Percentiles rank a stretch among this genome's conserved stretches.
Conservation (phyloP, 2,888 invertebrate species). For the Deilephila porcellus region DNA sequence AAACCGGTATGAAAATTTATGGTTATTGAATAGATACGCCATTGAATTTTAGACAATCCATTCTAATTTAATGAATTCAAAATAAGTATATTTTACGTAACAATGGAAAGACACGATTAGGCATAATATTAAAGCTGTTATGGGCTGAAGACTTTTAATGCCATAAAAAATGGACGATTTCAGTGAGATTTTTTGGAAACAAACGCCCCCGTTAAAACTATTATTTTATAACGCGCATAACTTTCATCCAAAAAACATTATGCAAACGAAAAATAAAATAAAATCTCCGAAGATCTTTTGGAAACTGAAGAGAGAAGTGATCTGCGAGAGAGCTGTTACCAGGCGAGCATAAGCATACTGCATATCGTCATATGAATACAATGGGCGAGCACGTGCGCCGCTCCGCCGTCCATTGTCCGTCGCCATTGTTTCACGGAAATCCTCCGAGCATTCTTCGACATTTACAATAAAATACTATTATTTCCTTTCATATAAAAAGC, state of each 20-base stretch:
- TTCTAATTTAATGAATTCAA: too few species aligned
- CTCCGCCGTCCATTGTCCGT: conserved; percentile 70
- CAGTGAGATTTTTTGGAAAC: too few species aligned
- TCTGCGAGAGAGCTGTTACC: conserved; percentile 11
- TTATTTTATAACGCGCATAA: too few species aligned
- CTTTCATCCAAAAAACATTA: too few species aligned
- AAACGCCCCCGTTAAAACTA: too few species aligned
- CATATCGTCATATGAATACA: conserved; percentile 69
- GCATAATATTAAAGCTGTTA: too few species aligned
- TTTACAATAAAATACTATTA: conserved; percentile 53
- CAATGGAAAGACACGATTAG: too few species aligned
- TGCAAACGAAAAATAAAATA: neutral
- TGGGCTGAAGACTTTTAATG: too few species aligned
- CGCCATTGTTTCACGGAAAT: conserved; percentile 79
- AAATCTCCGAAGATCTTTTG: neutral
- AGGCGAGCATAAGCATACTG: conserved; percentile 31
- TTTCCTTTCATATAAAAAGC: conserved; percentile 28
- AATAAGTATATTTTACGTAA: too few species aligned
- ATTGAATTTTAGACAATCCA: neutral
- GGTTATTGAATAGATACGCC: neutral
- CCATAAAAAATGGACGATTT: too few species aligned
- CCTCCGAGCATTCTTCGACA: conserved; percentile 72
- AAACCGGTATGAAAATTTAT: neutral
- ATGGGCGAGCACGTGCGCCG: conserved; percentile 76
- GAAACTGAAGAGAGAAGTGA: neutral